phyloP scores from a whole-genome alignment of 2,113 vertebrate species.

The Phodopus roborovskii region DNA sequence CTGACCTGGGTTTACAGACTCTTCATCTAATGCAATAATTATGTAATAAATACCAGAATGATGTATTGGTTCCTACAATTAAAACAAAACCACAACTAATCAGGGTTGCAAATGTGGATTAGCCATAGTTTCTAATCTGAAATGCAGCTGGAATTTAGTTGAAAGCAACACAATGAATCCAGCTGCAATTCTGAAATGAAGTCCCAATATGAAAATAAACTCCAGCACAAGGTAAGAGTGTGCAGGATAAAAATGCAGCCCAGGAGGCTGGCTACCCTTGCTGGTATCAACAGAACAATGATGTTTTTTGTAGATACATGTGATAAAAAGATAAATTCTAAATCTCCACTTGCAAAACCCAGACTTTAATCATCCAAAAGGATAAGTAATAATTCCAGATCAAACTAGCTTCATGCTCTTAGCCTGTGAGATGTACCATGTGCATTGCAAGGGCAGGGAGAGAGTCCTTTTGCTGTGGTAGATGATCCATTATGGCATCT shows the following conservation, averaged over 20 bases:
- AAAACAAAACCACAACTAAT: not conserved
- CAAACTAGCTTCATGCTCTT: not conserved
- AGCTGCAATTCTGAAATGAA: not conserved
- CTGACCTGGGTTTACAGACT: not conserved
- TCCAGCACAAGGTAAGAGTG: not conserved
- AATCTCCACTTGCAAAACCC: not conserved
- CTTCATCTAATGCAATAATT: not conserved
- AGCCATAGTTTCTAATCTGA: not conserved
- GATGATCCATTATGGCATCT: not conserved
- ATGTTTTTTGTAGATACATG: not conserved
- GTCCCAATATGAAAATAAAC: not conserved
- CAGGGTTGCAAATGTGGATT: not conserved
- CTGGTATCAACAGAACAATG: not conserved
- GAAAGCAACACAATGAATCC: constrained; percentile 9
- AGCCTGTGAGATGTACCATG: not conserved
- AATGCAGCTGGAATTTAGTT: not conserved
- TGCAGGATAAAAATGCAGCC: not conserved
- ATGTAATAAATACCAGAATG: not conserved
- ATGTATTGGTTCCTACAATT: not conserved
- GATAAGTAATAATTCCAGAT: not conserved
- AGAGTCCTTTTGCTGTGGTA: not conserved
- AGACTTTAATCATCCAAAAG: not conserved
- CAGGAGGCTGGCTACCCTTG: not conserved
- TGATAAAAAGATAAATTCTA: not conserved
- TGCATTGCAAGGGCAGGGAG: not conserved